These are phyloP conservation scores for Myotis findleyi DNA, from an alignment of 2,797 vertebrate genomes.

Conservation along the genomic window DNA sequence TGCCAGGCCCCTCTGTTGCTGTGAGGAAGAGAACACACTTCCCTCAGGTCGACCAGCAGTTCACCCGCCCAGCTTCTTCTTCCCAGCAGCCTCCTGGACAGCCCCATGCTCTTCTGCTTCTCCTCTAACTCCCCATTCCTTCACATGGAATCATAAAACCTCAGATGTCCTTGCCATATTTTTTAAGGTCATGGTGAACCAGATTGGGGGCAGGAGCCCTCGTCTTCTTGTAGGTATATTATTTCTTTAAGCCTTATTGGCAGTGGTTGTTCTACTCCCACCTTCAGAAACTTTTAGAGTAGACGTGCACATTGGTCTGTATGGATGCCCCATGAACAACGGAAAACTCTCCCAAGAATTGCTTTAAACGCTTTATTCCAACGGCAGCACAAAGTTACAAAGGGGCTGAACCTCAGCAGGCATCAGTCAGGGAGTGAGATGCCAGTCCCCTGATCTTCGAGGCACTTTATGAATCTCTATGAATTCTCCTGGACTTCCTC, in stretches of 20 bases:
- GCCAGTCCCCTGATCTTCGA: neutral
- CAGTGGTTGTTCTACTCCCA: neutral
- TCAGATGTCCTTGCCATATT: neutral
- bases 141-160: neutral
- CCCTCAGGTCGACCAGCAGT: neutral
- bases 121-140: neutral
- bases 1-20: neutral
- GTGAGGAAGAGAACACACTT: neutral
- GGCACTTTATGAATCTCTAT: neutral
- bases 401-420: neutral
- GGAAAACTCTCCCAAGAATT: neutral
- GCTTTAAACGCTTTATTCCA: neutral
- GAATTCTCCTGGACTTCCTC: neutral
- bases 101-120: neutral
- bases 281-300: neutral
- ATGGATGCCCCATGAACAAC: neutral
- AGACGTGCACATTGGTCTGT: neutral
- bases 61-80: neutral
- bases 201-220: neutral
- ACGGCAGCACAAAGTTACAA: neutral
- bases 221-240: neutral
- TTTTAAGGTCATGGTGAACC: neutral
- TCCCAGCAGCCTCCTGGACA: neutral
- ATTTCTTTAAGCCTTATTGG: neutral
- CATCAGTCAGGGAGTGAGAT: neutral